A percentile compares a stretch with the other conserved stretches of the same genome.
phyloP scores from a whole-genome alignment of 2,797 vertebrate species.

The Danio choprae region DNA sequence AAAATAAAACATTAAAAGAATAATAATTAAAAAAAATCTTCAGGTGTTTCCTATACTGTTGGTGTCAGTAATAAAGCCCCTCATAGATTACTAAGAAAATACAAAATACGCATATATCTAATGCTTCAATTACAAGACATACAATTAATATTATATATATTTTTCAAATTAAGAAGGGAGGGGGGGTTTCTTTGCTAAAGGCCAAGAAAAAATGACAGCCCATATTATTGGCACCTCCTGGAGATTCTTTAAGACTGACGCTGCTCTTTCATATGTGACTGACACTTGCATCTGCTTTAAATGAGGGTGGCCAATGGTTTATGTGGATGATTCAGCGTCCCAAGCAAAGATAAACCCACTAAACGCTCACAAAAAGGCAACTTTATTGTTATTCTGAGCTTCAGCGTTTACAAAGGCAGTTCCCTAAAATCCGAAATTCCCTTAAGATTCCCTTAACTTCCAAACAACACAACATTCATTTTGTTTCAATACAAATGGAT shows the following conservation, averaged over 20 bases:
- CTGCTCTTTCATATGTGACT: background rate
- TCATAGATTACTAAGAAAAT: background rate
- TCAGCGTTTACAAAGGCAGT: background rate
- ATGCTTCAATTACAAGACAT: background rate
- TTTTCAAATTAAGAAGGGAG: background rate
- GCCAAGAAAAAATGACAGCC: background rate
- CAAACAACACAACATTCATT: constrained; percentile 7
- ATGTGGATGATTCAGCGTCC: background rate
- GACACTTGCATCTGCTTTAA: constrained; percentile 11
- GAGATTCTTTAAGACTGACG: background rate
- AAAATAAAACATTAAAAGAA: too few species aligned
- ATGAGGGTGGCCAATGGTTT: background rate
- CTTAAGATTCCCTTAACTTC: background rate
- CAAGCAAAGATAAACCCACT: constrained; percentile 6
- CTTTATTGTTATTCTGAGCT: background rate
- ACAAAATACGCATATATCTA: background rate
- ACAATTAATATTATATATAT: background rate
- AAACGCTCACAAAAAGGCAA: background rate
- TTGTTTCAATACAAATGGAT: background rate
- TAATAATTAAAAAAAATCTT: too few species aligned
- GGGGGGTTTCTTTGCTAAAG: background rate
- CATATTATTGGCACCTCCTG: background rate
- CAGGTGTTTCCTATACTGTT: too few species aligned
- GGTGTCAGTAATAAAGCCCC: too few species aligned
- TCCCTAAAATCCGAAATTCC: constrained; percentile 3